Evolutionary conservation across 2,113 vertebrate species (phyloP).

Genomic region (Coptodon rendalli): DNA sequence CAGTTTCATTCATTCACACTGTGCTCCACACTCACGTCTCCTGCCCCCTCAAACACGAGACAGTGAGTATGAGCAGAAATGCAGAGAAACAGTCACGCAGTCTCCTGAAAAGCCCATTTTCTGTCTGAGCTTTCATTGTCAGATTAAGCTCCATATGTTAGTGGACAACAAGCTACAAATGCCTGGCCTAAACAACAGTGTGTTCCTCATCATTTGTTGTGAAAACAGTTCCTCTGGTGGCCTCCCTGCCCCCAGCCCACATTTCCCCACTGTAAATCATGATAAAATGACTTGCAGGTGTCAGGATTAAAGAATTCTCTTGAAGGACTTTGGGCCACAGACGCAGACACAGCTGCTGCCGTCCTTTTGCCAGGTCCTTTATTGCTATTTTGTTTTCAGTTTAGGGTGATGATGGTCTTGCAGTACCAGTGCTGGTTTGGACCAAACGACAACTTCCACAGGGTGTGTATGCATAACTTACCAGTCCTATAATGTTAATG

Average conservation of each 20-base stretch:
- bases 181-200: slow-evolving; percentile 80
- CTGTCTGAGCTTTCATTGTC: slow-evolving; percentile 71
- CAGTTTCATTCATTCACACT: neutral
- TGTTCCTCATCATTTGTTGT: slow-evolving; percentile 90
- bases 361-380: slow-evolving; percentile 82
- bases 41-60: neutral
- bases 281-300: slow-evolving; percentile 99
- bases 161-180: slow-evolving; percentile 85
- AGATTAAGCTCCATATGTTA: slow-evolving; percentile 71
- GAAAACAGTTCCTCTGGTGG: slow-evolving; percentile 83
- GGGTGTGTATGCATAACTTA: neutral
- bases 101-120: neutral
- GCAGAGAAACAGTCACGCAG: neutral
- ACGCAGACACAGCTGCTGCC: slow-evolving; percentile 86
- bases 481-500: slow-evolving; percentile 53
- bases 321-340: slow-evolving; percentile 76
- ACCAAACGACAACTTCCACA: slow-evolving; percentile 66
- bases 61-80: neutral
- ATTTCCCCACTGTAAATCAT: slow-evolving; percentile 91
- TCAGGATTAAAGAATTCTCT: slow-evolving; percentile 92
- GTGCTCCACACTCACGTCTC: neutral
- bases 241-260: slow-evolving; percentile 74
- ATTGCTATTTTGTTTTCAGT: slow-evolving; percentile 71
- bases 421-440: slow-evolving; percentile 63
- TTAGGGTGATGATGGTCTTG: slow-evolving; percentile 41